Conservation (phyloP, 2,888 invertebrate genomes). For the Phengaris arion region DNA sequence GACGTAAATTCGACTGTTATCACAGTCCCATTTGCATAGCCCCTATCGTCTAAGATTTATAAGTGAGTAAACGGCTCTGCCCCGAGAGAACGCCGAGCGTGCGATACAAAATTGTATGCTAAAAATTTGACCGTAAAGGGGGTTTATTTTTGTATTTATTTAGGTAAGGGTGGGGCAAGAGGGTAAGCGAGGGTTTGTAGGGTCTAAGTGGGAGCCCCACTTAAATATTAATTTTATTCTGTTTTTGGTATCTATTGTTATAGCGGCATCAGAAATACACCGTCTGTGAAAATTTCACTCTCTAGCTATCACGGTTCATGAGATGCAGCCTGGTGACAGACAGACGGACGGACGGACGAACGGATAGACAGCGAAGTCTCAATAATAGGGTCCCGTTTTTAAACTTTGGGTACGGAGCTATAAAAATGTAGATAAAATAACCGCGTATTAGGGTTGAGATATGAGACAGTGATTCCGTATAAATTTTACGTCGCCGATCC, state of each 20-base stretch:
- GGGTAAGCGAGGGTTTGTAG: no score
- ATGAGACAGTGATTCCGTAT: constrained; percentile 10
- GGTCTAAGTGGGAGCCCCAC: no score
- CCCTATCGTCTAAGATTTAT: constrained; percentile 32
- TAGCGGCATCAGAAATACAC: no score
- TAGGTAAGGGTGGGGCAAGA: no score
- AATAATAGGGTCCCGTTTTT: no score
- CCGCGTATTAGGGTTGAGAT: background rate
- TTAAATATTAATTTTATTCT: no score
- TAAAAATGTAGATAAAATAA: background rate
- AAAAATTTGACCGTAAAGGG: background rate
- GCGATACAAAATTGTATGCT: constrained; percentile 16
- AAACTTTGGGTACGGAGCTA: background rate
- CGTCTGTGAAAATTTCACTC: no score
- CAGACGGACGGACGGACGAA: no score
- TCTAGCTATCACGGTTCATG: no score
- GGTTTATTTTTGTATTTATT: background rate
- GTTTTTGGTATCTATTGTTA: no score
- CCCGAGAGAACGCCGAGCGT: constrained; percentile 15
- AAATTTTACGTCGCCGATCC: constrained; percentile 29
- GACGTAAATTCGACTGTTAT: constrained; percentile 29
- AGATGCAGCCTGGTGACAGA: no score
- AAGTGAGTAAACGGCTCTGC: constrained; percentile 29
- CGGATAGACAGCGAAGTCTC: no score
- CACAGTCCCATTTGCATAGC: constrained; percentile 33